Base-by-base conservation (phyloP, 1,140 invertebrate species). In the Contarinia nasturtii region DNA sequence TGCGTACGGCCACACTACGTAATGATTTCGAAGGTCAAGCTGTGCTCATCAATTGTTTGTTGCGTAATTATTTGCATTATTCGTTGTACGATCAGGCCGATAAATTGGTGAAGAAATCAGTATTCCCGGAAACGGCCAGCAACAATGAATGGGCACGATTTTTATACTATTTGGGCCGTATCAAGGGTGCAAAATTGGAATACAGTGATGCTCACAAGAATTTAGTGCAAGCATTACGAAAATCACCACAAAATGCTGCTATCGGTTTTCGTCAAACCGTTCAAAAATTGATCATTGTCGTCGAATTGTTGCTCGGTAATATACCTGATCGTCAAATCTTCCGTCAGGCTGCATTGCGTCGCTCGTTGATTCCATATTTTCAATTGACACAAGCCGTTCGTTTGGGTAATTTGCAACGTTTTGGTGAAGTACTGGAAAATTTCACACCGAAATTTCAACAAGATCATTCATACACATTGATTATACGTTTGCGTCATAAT, bases 61-160 rank as follows among this genome's bases (percentile, higher is more conserved):
- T 99, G 22, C 71, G 95, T 41, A 95, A 94, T 64, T 98, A 98
- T 62, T 68, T 98, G 10, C 86, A 94, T 59, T 95, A 91, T 59
- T 93, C 90, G 57, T 66, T 98, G 7, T 97, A 95, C 66, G 91
- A 97, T 67, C 92, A 89, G 65, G 86, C 86, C 5, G 85, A 91
- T 59, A 97, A 97, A 64, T 69, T 99, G 27, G 90, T 98, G 0
- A 85, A 89, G 27, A 98, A 98, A 63, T 90, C 89, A 4, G 84
- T 87, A 0, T 98, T 93, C 59, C 94, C 95, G 1, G 93, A 98
- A 65, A 78, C 80, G 52, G 93, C 93, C 0, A 93, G 90, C 64
- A 99, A 98, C 63, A 98, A 98, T 69, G 94, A 98, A 62, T 95
- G 90, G 86, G 94, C 95, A 0, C 75, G 95, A 58, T 98, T 88